phyloP scores from a whole-genome alignment of 92 coral and sea anemone genomes.

The Epizoanthus scotinus region DNA sequence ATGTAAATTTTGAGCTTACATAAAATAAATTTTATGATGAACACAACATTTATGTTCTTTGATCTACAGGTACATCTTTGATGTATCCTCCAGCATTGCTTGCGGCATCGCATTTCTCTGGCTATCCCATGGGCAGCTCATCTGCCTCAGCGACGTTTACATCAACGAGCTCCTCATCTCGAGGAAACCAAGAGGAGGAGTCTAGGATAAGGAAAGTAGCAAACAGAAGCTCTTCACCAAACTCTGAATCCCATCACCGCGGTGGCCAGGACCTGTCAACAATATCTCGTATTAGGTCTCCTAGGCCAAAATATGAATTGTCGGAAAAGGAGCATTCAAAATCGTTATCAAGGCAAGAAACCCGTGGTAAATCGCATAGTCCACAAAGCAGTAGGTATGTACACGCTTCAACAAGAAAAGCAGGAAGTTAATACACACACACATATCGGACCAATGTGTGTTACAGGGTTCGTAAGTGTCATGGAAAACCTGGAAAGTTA shows the following conservation, averaged over 20 bases:
- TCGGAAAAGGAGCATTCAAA: constrained; percentile 25
- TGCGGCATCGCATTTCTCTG: not conserved
- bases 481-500: no score
- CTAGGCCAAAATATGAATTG: constrained; percentile 4
- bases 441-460: no score
- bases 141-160: constrained; percentile 11
- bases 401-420: not conserved
- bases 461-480: no score
- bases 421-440: no score
- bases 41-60: not conserved
- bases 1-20: no score
- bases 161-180: constrained; percentile 1
- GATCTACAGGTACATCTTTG: not conserved
- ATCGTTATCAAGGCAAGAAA: constrained; percentile 22
- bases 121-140: constrained; percentile 16
- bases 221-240: not conserved
- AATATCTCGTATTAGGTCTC: constrained; percentile 15
- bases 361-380: not conserved
- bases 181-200: constrained; percentile 17
- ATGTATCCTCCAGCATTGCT: constrained; percentile 9
- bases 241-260: not conserved
- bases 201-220: constrained; percentile 1
- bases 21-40: no score
- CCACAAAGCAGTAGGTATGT: constrained; percentile 27
- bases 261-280: constrained; percentile 2